Evolutionary conservation across 2,888 invertebrate species (phyloP).

Genomic region (Limnephilus rhombicus): DNA sequence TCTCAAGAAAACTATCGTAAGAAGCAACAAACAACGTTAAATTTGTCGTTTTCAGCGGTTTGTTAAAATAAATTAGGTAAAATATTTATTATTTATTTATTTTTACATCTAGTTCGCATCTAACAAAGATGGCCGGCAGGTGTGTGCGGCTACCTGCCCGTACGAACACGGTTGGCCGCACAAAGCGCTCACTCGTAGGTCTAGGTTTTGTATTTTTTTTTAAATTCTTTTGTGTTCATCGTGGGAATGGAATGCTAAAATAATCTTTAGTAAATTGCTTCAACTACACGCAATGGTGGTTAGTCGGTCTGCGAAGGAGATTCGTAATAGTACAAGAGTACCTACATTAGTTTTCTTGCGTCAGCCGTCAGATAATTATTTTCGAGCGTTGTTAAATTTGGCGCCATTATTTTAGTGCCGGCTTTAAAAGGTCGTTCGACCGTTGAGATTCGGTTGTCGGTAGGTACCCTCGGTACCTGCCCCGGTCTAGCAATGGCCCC

Average conservation of each 20-base stretch:
- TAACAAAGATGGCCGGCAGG: conserved; percentile 48
- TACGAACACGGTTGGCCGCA: conserved; percentile 41
- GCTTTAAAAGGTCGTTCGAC: not conserved
- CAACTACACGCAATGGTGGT: conserved; percentile 50
- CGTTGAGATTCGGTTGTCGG: conserved; percentile 21
- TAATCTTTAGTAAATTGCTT: conserved; percentile 52
- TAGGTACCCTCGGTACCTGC: conserved; percentile 3
- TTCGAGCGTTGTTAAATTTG: conserved; percentile 39
- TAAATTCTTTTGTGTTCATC: conserved; percentile 56
- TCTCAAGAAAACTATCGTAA: not conserved
- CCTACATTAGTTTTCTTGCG: not conserved
- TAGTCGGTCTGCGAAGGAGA: not conserved
- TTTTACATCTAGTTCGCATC: conserved; percentile 7
- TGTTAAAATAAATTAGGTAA: not conserved
- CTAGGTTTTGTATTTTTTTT: conserved; percentile 44
- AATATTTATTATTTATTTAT: not conserved
- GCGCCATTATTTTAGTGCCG: conserved; percentile 35
- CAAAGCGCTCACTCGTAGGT: conserved; percentile 45
- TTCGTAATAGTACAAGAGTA: not conserved
- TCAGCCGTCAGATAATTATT: conserved; percentile 5
- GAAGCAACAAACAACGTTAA: not conserved
- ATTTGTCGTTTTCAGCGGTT: not conserved
- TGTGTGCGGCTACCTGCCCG: conserved; percentile 29
- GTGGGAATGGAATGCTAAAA: conserved; percentile 60
- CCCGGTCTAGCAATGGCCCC: not conserved